phyloP scores from a whole-genome alignment of 2,113 vertebrate species.

The Candoia aspera region DNA sequence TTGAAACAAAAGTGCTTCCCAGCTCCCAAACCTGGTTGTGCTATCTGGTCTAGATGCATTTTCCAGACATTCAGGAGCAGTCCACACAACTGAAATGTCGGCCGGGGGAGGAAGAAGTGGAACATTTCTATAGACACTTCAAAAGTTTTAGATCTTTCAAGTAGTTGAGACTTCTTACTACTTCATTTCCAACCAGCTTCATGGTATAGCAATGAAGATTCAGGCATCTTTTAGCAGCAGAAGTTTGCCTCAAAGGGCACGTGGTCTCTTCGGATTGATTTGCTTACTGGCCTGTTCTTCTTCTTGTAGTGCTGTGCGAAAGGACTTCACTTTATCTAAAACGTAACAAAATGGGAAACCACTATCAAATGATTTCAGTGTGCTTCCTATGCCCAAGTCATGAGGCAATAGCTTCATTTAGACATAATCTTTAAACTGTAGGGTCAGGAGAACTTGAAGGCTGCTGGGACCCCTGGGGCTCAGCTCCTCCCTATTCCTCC shows the following conservation, averaged over 20 bases:
- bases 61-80: constrained; percentile 76
- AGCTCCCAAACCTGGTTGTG: constrained; percentile 73
- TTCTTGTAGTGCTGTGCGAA: constrained; percentile 92
- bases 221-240: constrained; percentile 69
- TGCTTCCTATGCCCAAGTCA: background rate
- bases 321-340: constrained; percentile 97
- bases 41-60: constrained; percentile 78
- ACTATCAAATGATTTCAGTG: constrained; percentile 3
- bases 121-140: constrained; percentile 79
- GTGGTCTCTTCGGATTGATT: constrained; percentile 95
- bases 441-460: background rate
- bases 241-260: constrained; percentile 81
- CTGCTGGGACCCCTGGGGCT: background rate
- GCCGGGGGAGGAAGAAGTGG: constrained; percentile 73
- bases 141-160: constrained; percentile 73
- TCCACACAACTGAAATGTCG: constrained; percentile 78
- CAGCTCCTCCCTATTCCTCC: background rate
- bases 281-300: constrained; percentile 98
- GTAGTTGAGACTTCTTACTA: constrained; percentile 70
- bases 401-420: background rate
- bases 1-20: constrained; percentile 77
- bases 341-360: constrained; percentile 29
- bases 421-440: background rate
- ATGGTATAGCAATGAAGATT: constrained; percentile 72
- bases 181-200: constrained; percentile 67